Base-by-base conservation (phyloP, 2,113 vertebrate genomes). In the Brienomyrus brachyistius region DNA sequence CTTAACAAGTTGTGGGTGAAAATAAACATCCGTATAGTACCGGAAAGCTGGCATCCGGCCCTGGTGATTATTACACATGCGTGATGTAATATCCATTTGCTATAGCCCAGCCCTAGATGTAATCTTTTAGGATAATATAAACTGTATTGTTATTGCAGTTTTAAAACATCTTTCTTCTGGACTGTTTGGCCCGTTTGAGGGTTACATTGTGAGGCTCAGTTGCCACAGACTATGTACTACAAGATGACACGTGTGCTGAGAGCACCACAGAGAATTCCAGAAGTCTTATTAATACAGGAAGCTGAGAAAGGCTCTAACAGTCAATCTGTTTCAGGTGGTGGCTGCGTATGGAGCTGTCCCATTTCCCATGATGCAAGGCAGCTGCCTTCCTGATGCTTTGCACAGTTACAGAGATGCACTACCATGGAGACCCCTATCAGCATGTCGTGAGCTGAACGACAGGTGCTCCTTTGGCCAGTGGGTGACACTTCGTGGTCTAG, bases 371-470 rank as follows among this genome's bases (percentile, higher is more conserved):
- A 91, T 47, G 5, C 84, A 88, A 0, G 93, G 94, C 92, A 89
- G 86, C 90, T 95, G 94, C 0, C 97, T 99, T 5, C 96, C 96
- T 0, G 97, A 97, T 0, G 88, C 91, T 1, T 70, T 99, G 2
- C 82, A 92, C 0, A 87, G 93, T 35, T 94, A 94, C 5, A 48
- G 92, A 0, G 92, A 93, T 0, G 84, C 80, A 0, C 1, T 94
- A 50, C 97, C 97, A 0, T 99, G 98, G 98, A 95, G 92, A 91
- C 93, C 96, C 0, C 92, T 99, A 35, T 97, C 97, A 0, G 94
- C 96, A 0, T 97, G 97, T 0, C 15, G 92, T 0, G 95, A 96
- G 47, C 74, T 47, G 0, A 83, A 54, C 0, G 93, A 89, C 8
- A 89, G 92, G 0, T 80, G 51, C 35, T 97, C 97, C 86, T 99